Percentiles rank a stretch among this genome's conserved stretches.
phyloP scores from a whole-genome alignment of 2,888 invertebrate species.

The Stegana nigrithorax region DNA sequence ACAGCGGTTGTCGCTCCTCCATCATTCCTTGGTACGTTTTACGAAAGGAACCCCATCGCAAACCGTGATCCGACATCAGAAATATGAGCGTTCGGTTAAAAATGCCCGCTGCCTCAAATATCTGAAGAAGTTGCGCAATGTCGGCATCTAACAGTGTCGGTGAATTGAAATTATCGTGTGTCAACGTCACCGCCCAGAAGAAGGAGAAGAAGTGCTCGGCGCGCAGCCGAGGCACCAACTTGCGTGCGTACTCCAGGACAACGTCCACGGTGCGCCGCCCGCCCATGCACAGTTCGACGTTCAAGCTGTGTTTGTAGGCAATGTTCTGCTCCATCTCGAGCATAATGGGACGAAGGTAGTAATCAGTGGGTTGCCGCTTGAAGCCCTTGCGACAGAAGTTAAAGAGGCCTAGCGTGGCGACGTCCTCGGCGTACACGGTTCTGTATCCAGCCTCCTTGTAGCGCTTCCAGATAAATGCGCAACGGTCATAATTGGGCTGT shows the following conservation, averaged over 20 bases:
- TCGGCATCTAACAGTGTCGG: conserved; percentile 79
- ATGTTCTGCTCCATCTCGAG: conserved; percentile 76
- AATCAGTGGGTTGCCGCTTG: conserved; percentile 83
- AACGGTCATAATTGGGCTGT: conserved; percentile 77
- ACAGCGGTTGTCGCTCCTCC: conserved; percentile 88
- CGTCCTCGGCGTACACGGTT: conserved; percentile 88
- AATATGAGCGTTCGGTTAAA: conserved; percentile 78
- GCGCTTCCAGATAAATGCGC: conserved; percentile 87
- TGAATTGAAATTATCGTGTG: conserved; percentile 86
- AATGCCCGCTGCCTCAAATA: conserved; percentile 38
- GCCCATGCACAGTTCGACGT: conserved; percentile 60
- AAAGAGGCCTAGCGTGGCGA: conserved; percentile 81
- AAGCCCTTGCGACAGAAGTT: conserved; percentile 85
- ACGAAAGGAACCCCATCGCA: conserved; percentile 86
- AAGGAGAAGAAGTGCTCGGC: conserved; percentile 80
- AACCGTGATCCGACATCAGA: conserved; percentile 90
- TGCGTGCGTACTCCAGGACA: conserved; percentile 78
- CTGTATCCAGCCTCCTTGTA: conserved; percentile 79
- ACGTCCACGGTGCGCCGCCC: conserved; percentile 75
- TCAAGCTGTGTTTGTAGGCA: conserved; percentile 71
- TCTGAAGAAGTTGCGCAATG: conserved; percentile 36
- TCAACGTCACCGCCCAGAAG: conserved; percentile 85
- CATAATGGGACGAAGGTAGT: conserved; percentile 82
- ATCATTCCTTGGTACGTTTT: conserved; percentile 85
- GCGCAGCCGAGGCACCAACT: conserved; percentile 73